Evolutionary conservation across 2,888 invertebrate species (phyloP).

Genomic region (Baccha elongata): DNA sequence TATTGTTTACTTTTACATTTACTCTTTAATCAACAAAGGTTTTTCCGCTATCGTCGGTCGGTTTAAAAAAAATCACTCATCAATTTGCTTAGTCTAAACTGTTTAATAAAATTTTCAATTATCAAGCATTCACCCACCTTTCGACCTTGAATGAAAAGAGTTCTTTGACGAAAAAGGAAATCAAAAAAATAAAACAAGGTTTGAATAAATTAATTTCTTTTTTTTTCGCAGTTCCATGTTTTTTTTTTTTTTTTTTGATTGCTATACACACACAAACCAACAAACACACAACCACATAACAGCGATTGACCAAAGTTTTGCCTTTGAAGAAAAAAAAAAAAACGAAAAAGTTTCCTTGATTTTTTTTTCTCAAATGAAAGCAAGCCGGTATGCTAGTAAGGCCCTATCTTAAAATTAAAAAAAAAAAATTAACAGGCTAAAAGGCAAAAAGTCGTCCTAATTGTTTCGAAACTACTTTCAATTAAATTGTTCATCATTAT

Average conservation of each 20-base stretch:
- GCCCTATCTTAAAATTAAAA: slow-evolving; percentile 4
- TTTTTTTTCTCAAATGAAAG: slow-evolving; percentile 18
- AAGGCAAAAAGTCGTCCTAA: slow-evolving; percentile 48
- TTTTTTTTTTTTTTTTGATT: neutral
- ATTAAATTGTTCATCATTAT: slow-evolving; percentile 66
- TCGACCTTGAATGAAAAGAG: slow-evolving; percentile 8
- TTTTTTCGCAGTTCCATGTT: neutral
- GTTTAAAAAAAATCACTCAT: no score
- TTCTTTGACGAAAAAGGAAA: neutral
- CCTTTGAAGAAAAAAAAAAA: slow-evolving; percentile 1
- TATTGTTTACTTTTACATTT: no score
- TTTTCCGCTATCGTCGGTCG: no score
- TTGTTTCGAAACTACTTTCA: slow-evolving; percentile 69
- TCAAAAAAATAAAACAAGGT: neutral
- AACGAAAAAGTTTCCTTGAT: slow-evolving; percentile 20
- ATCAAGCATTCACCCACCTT: slow-evolving; percentile 7
- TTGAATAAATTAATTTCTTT: slow-evolving; percentile 24
- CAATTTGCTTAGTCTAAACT: neutral
- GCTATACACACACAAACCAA: neutral
- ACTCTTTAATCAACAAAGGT: no score
- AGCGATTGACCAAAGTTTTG: slow-evolving; percentile 26
- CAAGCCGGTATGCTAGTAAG: neutral
- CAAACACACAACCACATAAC: neutral
- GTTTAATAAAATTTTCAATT: slow-evolving; percentile 19
- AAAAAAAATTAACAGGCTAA: neutral